phyloP scores from a whole-genome alignment of 1,140 invertebrate species.

The Ooceraea biroi region DNA sequence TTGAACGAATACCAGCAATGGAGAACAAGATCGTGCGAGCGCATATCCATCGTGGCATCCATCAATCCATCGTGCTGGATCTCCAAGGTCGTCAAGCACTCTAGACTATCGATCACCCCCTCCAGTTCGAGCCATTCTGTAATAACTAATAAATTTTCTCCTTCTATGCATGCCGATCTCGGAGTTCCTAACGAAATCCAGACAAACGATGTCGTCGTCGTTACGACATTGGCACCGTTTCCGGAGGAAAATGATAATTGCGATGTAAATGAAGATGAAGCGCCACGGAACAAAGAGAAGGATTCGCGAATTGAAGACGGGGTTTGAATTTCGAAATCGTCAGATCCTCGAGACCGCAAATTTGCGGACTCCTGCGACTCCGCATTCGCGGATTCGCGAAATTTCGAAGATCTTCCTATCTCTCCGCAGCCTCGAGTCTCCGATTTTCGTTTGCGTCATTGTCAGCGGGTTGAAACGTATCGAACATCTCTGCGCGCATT shows the following conservation, averaged over 20 bases:
- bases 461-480: not conserved
- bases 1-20: constrained; percentile 36
- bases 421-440: not conserved
- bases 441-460: not conserved
- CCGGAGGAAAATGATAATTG: constrained; percentile 51
- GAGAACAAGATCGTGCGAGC: constrained; percentile 49
- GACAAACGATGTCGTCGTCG: constrained; percentile 72
- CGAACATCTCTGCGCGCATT: not conserved
- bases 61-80: constrained; percentile 72
- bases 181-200: constrained; percentile 63
- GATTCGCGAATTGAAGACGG: constrained; percentile 27
- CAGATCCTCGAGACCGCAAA: constrained; percentile 3
- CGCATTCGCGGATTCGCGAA: not conserved
- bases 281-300: constrained; percentile 13
- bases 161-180: constrained; percentile 45
- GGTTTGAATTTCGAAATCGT: constrained; percentile 17
- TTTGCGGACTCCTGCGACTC: not conserved
- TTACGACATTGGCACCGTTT: constrained; percentile 9
- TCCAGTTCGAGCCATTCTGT: constrained; percentile 58
- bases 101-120: constrained; percentile 75
- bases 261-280: constrained; percentile 57
- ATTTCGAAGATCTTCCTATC: not conserved
- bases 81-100: constrained; percentile 71
- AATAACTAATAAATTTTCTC: constrained; percentile 78
- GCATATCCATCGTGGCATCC: constrained; percentile 67